Evolutionary conservation across 2,888 invertebrate species (phyloP), one percentile per base, ranked within the genome.

Genomic region (Drymonia ruficornis): DNA sequence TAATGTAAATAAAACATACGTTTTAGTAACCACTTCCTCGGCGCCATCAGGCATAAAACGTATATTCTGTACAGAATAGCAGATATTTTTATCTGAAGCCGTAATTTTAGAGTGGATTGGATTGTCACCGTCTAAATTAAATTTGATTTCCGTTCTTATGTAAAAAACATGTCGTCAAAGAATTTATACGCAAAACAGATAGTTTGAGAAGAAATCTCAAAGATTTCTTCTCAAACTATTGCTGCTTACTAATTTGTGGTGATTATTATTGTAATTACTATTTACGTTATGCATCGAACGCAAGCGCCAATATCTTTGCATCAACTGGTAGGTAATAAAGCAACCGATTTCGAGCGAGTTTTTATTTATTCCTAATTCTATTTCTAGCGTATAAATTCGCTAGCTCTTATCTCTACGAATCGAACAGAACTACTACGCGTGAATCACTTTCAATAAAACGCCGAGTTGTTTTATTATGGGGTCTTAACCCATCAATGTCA

Each of bases 401-500:
- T 38, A 38, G 15, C n/a, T 38, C 16, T 12, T 9, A 40, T 16
- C 16, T 4, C 9, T 40, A 16, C 16, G 2, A 7, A 15, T 38
- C 15, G n/a, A 40, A 9, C 19, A 42, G 43, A 43, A 18, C 43
- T 43, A 43, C 12, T 13, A 19, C 13, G 40, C 16, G 16, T 44
- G 44, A 44, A 28, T 29, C 47, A 34, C n/a, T 13, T 13, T 45
- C 43, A 54, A 58, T 64, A 57, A 62, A 57, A 65, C 52, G 49
- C 59, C 42, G 49, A 56, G 56, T 50, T 58, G 52, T 57, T 65
- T 73, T 66, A 52, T 54, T 50, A 47, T n/a, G 49, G 53, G 58
- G 56, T 53, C 53, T 61, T 59, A 63, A 76, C 70, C 69, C 80
- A 82, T 84, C 86, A 89, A 86, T 89, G 87, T 86, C 88, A 87